These are phyloP conservation scores for Agapornis canus DNA, from an alignment of 2,797 vertebrate genomes.

Conservation along the genomic window DNA sequence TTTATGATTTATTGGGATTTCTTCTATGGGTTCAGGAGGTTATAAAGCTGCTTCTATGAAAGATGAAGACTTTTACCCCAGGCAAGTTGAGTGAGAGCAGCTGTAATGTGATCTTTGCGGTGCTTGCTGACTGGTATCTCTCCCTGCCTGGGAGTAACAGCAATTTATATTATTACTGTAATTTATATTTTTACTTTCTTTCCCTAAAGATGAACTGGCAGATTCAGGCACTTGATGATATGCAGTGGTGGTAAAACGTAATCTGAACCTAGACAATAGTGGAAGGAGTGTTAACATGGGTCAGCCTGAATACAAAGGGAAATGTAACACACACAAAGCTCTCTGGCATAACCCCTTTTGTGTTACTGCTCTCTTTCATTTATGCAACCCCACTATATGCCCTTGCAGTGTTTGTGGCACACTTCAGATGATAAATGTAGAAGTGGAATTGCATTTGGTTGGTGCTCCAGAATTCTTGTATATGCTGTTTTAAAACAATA, in stretches of 20 bases:
- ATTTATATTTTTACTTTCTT: slow-evolving; percentile 37
- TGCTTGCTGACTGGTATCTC: background rate
- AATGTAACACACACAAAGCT: background rate
- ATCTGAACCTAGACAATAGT: background rate
- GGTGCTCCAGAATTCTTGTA: background rate
- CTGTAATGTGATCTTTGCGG: background rate
- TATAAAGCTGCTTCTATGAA: slow-evolving; percentile 12
- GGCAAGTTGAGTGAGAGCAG: background rate
- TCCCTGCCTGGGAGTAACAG: background rate
- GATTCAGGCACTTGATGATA: slow-evolving; percentile 14
- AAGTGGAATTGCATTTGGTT: background rate
- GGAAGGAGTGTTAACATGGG: background rate
- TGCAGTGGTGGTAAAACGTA: background rate
- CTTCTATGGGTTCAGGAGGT: background rate
- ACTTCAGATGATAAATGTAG: background rate
- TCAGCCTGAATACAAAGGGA: background rate
- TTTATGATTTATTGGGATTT: background rate
- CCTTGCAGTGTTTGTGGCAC: background rate
- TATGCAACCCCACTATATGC: background rate
- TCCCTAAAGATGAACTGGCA: slow-evolving; percentile 12
- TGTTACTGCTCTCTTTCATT: background rate
- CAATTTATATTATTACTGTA: slow-evolving; percentile 16
- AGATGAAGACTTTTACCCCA: slow-evolving; percentile 29
- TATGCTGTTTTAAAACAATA: background rate
- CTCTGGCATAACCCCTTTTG: background rate